These are phyloP conservation scores for Nannospalax galili DNA, from an alignment of 2,113 vertebrate species.

Conservation along the genomic window DNA sequence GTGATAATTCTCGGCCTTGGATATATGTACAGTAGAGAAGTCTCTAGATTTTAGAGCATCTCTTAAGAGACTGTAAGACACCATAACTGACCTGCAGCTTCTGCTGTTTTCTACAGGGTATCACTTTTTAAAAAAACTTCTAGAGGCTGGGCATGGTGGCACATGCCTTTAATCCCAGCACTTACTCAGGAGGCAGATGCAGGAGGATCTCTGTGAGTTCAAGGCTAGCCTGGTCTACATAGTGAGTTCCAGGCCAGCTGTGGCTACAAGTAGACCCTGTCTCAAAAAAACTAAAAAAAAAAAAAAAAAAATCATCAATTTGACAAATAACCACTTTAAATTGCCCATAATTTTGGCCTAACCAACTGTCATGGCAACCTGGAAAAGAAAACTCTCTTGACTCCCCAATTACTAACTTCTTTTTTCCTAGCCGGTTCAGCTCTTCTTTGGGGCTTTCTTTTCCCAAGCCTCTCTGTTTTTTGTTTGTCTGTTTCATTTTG, in stretches of 20 bases:
- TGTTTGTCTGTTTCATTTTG: too few species aligned
- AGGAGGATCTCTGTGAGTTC: too few species aligned
- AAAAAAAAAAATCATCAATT: neutral
- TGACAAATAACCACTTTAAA: slow-evolving; percentile 14
- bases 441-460: neutral
- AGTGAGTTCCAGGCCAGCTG: too few species aligned
- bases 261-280: too few species aligned
- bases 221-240: too few species aligned
- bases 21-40: neutral
- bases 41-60: neutral
- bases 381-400: neutral
- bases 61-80: neutral
- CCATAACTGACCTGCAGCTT: too few species aligned
- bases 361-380: neutral
- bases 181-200: too few species aligned
- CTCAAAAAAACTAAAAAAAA: too few species aligned
- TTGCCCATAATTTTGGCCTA: neutral
- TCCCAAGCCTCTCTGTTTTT: neutral
- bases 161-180: too few species aligned
- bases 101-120: neutral
- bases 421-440: neutral
- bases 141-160: too few species aligned
- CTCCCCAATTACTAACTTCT: neutral
- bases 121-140: neutral
- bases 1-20: neutral